Conservation (phyloP, 35 echinoderm and acorn worm genomes). For the Heliocidaris tuberculata region DNA sequence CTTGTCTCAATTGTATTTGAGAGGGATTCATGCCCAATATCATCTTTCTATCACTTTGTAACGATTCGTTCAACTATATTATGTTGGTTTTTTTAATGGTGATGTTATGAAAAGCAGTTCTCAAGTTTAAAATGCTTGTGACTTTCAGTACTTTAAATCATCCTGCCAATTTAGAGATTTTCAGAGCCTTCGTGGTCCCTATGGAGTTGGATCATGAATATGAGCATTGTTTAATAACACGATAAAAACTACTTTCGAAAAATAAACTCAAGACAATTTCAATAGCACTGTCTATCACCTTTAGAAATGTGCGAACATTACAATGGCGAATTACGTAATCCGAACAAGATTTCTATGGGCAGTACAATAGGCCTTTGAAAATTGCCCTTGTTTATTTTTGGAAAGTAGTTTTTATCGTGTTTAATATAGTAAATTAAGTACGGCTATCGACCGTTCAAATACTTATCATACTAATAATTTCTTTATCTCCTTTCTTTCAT, state of each 20-base stretch:
- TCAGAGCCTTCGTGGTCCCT: neutral
- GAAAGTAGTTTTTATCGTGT: too few species aligned
- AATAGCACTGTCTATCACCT: too few species aligned
- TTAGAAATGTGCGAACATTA: too few species aligned
- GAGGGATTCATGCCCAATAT: neutral
- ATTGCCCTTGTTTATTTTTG: too few species aligned
- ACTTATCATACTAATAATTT: neutral
- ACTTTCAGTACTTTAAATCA: neutral
- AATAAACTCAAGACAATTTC: too few species aligned
- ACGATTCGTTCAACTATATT: neutral
- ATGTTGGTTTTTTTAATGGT: too few species aligned
- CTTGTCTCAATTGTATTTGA: neutral
- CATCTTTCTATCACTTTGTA: neutral
- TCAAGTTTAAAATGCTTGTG: neutral
- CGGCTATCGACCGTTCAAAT: neutral
- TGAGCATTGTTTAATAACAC: neutral
- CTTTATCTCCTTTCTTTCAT: too few species aligned
- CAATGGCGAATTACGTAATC: too few species aligned
- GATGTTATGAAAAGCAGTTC: too few species aligned
- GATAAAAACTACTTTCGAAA: too few species aligned
- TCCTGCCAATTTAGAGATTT: neutral
- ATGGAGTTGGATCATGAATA: neutral
- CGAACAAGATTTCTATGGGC: too few species aligned
- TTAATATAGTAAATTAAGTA: neutral
- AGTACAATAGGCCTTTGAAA: too few species aligned